phyloP scores from a whole-genome alignment of 92 coral and sea anemone species.

The Heteractis magnifica region DNA sequence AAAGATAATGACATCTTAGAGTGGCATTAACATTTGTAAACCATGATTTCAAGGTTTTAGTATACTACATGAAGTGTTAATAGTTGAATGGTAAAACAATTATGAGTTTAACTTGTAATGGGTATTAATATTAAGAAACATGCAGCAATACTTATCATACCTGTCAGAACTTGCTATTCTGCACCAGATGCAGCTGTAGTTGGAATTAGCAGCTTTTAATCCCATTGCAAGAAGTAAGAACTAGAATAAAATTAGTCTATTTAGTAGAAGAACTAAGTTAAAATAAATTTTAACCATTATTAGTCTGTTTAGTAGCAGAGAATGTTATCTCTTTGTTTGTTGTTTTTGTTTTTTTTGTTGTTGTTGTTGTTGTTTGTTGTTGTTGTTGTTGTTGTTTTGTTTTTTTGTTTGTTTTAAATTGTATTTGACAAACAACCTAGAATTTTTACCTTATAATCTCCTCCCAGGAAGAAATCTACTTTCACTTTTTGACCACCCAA shows the following conservation, averaged over 20 bases:
- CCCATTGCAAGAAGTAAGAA: constrained; percentile 3
- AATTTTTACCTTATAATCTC: neutral
- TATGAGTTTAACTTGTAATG: neutral
- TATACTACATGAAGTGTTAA: no score
- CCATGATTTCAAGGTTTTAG: no score
- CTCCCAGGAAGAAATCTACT: neutral
- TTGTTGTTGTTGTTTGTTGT: no score
- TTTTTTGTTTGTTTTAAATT: no score
- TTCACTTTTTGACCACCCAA: neutral
- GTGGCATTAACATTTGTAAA: no score
- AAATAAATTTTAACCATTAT: neutral
- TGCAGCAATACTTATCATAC: neutral
- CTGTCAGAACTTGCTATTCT: neutral
- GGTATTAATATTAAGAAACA: neutral
- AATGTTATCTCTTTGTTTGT: no score
- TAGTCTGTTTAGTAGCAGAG: no score
- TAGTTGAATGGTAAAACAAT: no score
- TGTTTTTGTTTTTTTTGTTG: no score
- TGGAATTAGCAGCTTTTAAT: constrained; percentile 1
- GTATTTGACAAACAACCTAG: neutral
- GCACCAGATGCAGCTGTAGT: neutral
- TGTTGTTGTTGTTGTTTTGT: no score
- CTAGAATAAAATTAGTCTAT: neutral
- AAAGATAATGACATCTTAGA: no score
- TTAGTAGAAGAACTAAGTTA: no score